phyloP scores from a whole-genome alignment of 2,797 vertebrate species.

The Eleutherodactylus coqui region DNA sequence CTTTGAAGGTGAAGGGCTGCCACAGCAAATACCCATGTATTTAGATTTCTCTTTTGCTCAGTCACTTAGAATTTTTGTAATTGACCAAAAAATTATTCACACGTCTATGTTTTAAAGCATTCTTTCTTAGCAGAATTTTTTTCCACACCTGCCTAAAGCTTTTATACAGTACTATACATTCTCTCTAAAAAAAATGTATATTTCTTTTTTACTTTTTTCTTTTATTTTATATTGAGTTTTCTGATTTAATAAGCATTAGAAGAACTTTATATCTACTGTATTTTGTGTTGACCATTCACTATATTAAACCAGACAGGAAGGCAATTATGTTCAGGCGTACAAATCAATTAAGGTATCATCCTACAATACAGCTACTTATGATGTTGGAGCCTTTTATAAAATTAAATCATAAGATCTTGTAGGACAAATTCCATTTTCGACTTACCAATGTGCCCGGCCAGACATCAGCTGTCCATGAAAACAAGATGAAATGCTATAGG shows the following conservation, averaged over 20 bases:
- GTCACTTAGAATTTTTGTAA: too few relatives aligned
- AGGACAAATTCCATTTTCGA: background rate
- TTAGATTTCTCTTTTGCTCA: too few relatives aligned
- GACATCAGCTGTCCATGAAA: background rate
- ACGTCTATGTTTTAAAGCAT: too few relatives aligned
- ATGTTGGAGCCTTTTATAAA: background rate
- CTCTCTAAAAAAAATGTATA: too few relatives aligned
- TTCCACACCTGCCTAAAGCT: too few relatives aligned
- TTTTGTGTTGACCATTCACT: background rate
- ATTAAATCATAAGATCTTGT: background rate
- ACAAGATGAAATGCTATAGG: background rate
- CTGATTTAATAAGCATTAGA: background rate
- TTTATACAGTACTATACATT: background rate
- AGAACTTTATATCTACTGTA: background rate
- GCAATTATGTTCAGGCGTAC: background rate
- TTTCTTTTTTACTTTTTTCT: background rate
- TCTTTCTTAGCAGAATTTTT: too few relatives aligned
- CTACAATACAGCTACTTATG: background rate
- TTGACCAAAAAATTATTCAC: too few relatives aligned
- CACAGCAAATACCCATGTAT: too few relatives aligned
- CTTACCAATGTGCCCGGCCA: background rate
- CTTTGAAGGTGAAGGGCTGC: too few relatives aligned
- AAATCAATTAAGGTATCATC: conserved; percentile 11
- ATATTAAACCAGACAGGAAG: background rate
- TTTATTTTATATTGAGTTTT: background rate